Conservation (phyloP, 2,888 invertebrate genomes). For the Paralinhomoeus sp. region DNA sequence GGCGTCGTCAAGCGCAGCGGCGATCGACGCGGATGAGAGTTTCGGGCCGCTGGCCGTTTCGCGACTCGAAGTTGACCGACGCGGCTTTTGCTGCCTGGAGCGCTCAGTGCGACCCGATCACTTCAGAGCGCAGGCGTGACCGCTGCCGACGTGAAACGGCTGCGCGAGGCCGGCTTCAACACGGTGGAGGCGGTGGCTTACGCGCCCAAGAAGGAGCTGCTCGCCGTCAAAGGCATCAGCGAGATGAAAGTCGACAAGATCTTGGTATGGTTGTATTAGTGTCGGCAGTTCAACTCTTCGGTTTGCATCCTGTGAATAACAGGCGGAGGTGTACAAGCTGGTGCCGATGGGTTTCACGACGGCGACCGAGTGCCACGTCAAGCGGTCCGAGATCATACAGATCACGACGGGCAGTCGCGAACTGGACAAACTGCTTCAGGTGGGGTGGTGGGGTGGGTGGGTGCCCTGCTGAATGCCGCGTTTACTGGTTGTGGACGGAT, state of each 20-base stretch:
- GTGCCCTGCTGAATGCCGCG: too few relatives aligned
- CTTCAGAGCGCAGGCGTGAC: slow-evolving; percentile 67
- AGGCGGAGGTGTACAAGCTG: slow-evolving; percentile 63
- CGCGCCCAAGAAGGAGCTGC: slow-evolving; percentile 67
- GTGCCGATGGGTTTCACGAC: slow-evolving; percentile 96
- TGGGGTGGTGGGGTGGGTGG: too few relatives aligned
- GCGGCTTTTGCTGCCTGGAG: too few relatives aligned
- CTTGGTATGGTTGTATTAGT: slow-evolving; percentile 33
- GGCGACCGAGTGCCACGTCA: slow-evolving; percentile 81
- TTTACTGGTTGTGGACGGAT: too few relatives aligned
- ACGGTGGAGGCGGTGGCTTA: slow-evolving; percentile 87
- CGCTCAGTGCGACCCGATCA: too few relatives aligned
- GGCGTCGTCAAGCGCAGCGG: too few relatives aligned
- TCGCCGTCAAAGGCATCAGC: slow-evolving; percentile 55
- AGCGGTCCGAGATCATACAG: slow-evolving; percentile 77
- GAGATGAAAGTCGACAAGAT: slow-evolving; percentile 93
- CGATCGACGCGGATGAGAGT: too few relatives aligned
- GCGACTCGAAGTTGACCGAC: too few relatives aligned
- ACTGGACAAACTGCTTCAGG: slow-evolving; percentile 67
- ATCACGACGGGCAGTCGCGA: slow-evolving; percentile 84
- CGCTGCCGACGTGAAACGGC: slow-evolving; percentile 65
- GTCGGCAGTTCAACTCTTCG: too few relatives aligned
- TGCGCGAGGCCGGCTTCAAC: slow-evolving; percentile 72
- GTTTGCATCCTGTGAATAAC: too few relatives aligned
- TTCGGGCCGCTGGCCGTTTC: too few relatives aligned